A percentile compares a stretch with the other conserved stretches of the same genome.
Conservation (phyloP, 2,113 vertebrate genomes). For the Percopsis transmontana region DNA sequence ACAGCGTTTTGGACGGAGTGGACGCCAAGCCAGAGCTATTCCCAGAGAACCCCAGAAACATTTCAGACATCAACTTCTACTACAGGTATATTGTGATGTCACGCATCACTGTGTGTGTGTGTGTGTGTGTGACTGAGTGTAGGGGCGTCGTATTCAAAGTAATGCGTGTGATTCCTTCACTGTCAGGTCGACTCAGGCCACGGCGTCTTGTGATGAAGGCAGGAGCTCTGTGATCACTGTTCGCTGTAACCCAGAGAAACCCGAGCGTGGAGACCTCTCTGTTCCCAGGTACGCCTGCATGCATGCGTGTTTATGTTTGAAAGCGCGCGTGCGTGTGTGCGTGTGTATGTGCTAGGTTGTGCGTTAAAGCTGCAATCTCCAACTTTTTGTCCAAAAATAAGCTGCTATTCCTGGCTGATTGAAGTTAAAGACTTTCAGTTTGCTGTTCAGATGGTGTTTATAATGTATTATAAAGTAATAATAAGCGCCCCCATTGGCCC, state of each 20-base stretch:
- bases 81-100: conserved; percentile 80
- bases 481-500: too few species aligned
- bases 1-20: conserved; percentile 81
- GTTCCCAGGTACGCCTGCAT: conserved; percentile 81
- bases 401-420: too few species aligned
- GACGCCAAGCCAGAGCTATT: conserved; percentile 84
- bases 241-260: conserved; percentile 84
- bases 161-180: background rate
- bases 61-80: conserved; percentile 93
- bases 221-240: conserved; percentile 86
- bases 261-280: conserved; percentile 80
- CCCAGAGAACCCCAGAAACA: conserved; percentile 69
- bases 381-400: too few species aligned
- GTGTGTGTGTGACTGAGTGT: background rate
- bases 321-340: background rate
- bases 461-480: too few species aligned
- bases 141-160: background rate
- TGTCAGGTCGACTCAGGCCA: conserved; percentile 83
- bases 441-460: too few species aligned
- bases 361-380: background rate
- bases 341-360: background rate
- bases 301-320: background rate
- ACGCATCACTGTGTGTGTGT: background rate
- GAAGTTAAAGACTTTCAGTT: too few species aligned
- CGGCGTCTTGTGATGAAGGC: conserved; percentile 87